A percentile compares a stretch with the other conserved stretches of the same genome.
Conservation (phyloP, 2,888 invertebrate species). For the Drosophila eohydei region DNA sequence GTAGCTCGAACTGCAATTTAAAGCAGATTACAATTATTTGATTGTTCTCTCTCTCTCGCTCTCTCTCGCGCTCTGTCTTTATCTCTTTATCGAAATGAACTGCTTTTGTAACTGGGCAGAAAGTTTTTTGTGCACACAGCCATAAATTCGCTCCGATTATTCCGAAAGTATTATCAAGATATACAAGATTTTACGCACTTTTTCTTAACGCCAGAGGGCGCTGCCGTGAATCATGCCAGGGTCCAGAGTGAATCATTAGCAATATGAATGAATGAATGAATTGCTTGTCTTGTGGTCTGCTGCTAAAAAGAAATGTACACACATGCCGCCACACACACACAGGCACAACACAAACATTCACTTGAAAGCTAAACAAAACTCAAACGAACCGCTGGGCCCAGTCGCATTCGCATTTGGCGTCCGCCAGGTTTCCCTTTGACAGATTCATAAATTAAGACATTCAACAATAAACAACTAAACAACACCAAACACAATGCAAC, state of each 20-base stretch:
- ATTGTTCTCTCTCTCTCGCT: slow-evolving; percentile 46
- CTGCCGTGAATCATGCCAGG: slow-evolving; percentile 44
- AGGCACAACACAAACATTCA: slow-evolving; percentile 8
- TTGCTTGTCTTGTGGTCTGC: slow-evolving; percentile 46
- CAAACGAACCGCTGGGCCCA: slow-evolving; percentile 43
- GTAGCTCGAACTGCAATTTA: slow-evolving; percentile 61
- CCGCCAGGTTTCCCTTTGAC: slow-evolving; percentile 53
- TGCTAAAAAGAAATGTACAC: slow-evolving; percentile 40
- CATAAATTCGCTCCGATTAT: slow-evolving; percentile 65
- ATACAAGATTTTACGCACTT: slow-evolving; percentile 49
- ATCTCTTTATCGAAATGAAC: slow-evolving; percentile 7
- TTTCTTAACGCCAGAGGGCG: slow-evolving; percentile 20
- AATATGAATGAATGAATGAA: slow-evolving; percentile 50
- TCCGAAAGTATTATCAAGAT: slow-evolving; percentile 53
- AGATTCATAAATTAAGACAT: slow-evolving; percentile 80
- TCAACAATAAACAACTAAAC: slow-evolving; percentile 76
- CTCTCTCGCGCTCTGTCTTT: background rate
- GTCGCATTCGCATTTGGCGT: slow-evolving; percentile 35
- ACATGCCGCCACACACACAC: slow-evolving; percentile 7
- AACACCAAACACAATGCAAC: slow-evolving; percentile 45
- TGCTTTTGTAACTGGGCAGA: slow-evolving; percentile 29
- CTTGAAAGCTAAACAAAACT: slow-evolving; percentile 43
- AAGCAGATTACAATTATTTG: slow-evolving; percentile 80
- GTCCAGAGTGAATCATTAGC: slow-evolving; percentile 52
- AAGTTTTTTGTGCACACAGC: slow-evolving; percentile 54